These are phyloP conservation scores for Phrynocephalus versicolor DNA, from an alignment of 2,113 vertebrate genomes.

Conservation along the genomic window DNA sequence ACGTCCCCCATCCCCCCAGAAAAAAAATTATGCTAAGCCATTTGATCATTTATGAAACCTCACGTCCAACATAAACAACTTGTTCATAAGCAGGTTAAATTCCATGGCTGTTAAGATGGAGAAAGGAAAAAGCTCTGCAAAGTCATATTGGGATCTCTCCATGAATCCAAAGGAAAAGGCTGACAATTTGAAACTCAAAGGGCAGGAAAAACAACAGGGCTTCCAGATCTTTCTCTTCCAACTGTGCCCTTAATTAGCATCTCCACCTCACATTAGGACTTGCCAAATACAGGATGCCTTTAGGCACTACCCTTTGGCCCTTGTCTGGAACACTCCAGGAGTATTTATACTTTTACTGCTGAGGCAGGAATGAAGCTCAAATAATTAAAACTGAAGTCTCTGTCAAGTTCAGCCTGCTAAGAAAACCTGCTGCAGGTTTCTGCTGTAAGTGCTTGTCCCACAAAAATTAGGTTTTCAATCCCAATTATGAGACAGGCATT, in stretches of 20 bases:
- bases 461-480: background rate
- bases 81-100: too few relatives aligned
- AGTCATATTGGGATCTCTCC: too few relatives aligned
- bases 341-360: background rate
- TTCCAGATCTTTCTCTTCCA: background rate
- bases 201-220: background rate
- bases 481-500: background rate
- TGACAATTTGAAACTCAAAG: background rate
- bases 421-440: background rate
- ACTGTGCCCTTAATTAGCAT: background rate
- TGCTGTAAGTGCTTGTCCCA: too few relatives aligned
- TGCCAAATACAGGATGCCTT: background rate
- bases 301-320: background rate
- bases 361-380: background rate
- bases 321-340: background rate
- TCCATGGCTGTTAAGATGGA: background rate
- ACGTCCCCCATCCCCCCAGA: too few relatives aligned
- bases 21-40: too few relatives aligned
- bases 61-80: too few relatives aligned
- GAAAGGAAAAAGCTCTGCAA: background rate
- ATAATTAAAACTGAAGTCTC: too few relatives aligned
- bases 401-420: background rate
- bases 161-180: background rate
- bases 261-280: background rate
- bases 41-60: too few relatives aligned